phyloP scores from a whole-genome alignment of 2,797 vertebrate genomes.

The Hapalemur alaotrensis region DNA sequence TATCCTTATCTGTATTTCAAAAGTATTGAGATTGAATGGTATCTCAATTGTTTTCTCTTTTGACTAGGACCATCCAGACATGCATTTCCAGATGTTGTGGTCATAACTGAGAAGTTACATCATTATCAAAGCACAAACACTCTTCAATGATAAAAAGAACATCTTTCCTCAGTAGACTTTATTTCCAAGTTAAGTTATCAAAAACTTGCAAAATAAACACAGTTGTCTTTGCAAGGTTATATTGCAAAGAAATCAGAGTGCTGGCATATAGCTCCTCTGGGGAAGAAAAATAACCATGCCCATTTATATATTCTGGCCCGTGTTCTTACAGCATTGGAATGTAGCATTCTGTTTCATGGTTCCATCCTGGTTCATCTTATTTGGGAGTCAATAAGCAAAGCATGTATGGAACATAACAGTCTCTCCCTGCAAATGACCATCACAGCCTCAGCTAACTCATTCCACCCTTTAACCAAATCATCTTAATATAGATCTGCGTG shows the following conservation, averaged over 20 bases:
- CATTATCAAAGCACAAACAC: background rate
- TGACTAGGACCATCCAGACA: background rate
- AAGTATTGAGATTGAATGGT: background rate
- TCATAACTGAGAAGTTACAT: background rate
- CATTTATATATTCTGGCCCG: constrained; percentile 53
- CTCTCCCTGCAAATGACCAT: background rate
- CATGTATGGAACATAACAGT: background rate
- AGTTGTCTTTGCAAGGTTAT: constrained; percentile 47
- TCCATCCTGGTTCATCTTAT: background rate
- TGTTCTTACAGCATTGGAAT: constrained; percentile 20
- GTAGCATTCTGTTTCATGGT: background rate
- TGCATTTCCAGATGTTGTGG: background rate
- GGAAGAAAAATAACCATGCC: constrained; percentile 30
- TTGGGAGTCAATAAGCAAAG: constrained; percentile 20
- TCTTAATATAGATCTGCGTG: background rate
- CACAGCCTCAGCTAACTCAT: background rate
- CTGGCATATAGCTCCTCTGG: constrained; percentile 24
- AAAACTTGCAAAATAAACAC: constrained; percentile 60
- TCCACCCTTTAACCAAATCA: background rate
- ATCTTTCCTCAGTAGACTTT: constrained; percentile 7
- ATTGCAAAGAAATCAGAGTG: constrained; percentile 24
- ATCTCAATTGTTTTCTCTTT: background rate
- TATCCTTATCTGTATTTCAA: background rate
- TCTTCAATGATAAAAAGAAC: constrained; percentile 29
- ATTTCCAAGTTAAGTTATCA: constrained; percentile 47